phyloP scores from a whole-genome alignment of 1,140 invertebrate species.

The Drosophila sechellia region DNA sequence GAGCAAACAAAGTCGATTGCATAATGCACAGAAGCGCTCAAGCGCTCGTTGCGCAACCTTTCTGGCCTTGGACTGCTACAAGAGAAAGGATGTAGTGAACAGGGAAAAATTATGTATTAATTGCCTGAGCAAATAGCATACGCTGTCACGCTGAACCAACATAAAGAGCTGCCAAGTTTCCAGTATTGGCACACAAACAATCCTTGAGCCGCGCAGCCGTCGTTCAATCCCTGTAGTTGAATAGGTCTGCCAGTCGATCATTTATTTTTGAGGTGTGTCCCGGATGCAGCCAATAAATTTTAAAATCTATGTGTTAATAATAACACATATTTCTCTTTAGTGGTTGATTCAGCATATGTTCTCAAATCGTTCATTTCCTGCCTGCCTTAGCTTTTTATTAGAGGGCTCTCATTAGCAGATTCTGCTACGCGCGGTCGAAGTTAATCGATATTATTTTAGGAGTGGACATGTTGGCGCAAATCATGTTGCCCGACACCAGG shows the following conservation, averaged over 20 bases:
- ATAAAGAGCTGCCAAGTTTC: not conserved
- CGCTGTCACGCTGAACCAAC: not conserved
- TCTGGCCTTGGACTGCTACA: not conserved
- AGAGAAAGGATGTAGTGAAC: not conserved
- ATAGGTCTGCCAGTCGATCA: not conserved
- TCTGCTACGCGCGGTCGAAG: too few relatives aligned
- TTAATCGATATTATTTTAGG: not conserved
- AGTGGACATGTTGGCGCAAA: slow-evolving; percentile 1
- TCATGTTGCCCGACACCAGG: not conserved
- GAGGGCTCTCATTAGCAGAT: too few relatives aligned
- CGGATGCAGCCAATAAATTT: not conserved
- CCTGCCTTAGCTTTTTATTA: too few relatives aligned
- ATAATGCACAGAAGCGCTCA: not conserved
- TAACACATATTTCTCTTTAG: not conserved
- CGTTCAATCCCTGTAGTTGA: not conserved
- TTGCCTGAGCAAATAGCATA: slow-evolving; percentile 3
- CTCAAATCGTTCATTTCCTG: too few relatives aligned
- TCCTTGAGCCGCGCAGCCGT: not conserved
- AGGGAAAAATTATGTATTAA: not conserved
- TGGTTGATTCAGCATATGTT: too few relatives aligned
- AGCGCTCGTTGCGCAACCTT: not conserved
- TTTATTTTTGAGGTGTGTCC: not conserved
- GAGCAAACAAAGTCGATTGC: not conserved
- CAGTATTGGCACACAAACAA: not conserved
- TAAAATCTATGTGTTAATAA: not conserved